Conservation (phyloP, 2,113 vertebrate genomes). For the Cryptotis parvus region DNA sequence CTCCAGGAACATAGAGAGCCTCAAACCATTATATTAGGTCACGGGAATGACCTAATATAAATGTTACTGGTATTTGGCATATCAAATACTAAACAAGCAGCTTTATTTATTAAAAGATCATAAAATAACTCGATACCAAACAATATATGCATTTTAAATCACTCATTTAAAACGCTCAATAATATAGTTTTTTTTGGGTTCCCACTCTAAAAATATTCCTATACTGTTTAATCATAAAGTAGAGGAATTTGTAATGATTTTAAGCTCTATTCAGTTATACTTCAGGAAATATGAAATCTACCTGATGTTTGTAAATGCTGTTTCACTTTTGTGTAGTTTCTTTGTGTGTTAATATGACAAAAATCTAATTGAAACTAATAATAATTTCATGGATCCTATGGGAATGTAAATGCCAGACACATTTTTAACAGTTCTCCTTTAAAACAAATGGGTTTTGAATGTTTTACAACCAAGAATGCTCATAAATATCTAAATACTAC, state of each 20-base stretch:
- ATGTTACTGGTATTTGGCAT: too few species aligned
- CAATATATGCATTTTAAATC: too few species aligned
- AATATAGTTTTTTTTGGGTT: too few species aligned
- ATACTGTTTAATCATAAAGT: background rate
- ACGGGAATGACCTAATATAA: too few species aligned
- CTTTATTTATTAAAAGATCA: rapidly evolving
- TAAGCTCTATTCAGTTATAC: background rate
- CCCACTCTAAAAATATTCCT: background rate
- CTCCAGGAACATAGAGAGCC: too few species aligned
- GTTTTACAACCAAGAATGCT: background rate
- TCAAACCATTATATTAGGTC: too few species aligned
- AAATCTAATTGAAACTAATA: constrained; percentile 32
- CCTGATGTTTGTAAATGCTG: constrained; percentile 1
- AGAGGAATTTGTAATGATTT: background rate
- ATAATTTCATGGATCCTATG: background rate
- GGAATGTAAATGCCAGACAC: constrained; percentile 14
- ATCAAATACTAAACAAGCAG: too few species aligned
- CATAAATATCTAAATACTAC: constrained; percentile 37
- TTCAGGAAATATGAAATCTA: background rate
- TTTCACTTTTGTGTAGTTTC: constrained; percentile 24
- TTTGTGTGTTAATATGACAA: constrained; percentile 16
- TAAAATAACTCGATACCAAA: background rate
- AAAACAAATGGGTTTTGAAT: constrained; percentile 50
- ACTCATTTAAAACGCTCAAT: too few species aligned
- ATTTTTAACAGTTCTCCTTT: constrained; percentile 27